phyloP scores from a whole-genome alignment of 2,888 invertebrate species.

The Agrochola macilenta region DNA sequence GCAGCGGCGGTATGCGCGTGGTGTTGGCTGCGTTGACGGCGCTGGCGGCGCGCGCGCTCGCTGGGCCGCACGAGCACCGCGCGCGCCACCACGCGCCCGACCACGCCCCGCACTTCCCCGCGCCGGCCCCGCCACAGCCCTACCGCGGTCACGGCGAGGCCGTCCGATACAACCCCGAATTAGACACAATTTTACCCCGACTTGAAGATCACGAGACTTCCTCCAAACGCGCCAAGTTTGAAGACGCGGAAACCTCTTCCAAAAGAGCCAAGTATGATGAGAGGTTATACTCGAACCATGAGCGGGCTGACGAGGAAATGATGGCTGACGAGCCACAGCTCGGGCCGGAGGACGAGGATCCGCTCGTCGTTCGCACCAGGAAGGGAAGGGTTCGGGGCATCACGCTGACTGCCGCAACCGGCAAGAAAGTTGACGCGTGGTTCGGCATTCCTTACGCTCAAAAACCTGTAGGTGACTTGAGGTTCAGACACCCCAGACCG shows the following conservation, averaged over 20 bases:
- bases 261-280: conserved; percentile 85
- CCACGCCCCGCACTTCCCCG: conserved; percentile 83
- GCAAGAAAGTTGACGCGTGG: conserved; percentile 96
- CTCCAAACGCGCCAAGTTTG: conserved; percentile 80
- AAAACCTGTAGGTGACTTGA: conserved; percentile 93
- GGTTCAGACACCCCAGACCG: conserved; percentile 97
- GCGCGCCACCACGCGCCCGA: conserved; percentile 89
- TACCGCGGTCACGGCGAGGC: conserved; percentile 90
- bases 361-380: conserved; percentile 94
- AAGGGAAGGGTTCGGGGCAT: conserved; percentile 95
- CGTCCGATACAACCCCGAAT: conserved; percentile 89
- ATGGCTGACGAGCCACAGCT: conserved; percentile 87
- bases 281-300: conserved; percentile 85
- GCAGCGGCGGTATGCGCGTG: conserved; percentile 88
- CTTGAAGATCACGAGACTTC: conserved; percentile 86
- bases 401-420: conserved; percentile 93
- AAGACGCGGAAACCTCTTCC: conserved; percentile 83
- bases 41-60: conserved; percentile 87
- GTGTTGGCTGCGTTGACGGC: conserved; percentile 87
- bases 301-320: conserved; percentile 81
- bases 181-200: conserved; percentile 88
- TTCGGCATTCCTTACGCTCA: conserved; percentile 95
- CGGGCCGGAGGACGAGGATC: conserved; percentile 91
- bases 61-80: conserved; percentile 88
- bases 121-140: conserved; percentile 84